A percentile compares a stretch with the other conserved stretches of the same genome.
phyloP scores from a whole-genome alignment of 2,888 invertebrate species.

The Rotaria socialis region DNA sequence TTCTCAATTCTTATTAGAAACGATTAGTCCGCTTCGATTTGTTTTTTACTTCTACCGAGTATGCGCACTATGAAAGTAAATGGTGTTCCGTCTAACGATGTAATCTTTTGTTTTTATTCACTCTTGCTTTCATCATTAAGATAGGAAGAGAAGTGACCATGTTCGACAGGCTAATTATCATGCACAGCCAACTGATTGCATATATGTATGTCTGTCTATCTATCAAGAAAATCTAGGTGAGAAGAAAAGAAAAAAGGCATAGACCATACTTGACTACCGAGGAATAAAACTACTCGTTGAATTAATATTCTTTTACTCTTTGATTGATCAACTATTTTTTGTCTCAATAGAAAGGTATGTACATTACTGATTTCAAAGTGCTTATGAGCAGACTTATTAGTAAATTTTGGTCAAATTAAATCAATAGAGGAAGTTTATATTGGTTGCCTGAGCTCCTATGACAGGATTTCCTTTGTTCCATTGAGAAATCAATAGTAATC shows the following conservation, averaged over 20 bases:
- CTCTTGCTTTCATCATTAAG: no score
- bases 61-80: neutral
- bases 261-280: neutral
- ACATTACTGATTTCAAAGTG: neutral
- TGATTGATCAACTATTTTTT: neutral
- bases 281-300: neutral
- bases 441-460: no score
- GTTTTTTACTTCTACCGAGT: no score
- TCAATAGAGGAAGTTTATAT: no score
- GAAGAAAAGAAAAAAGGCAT: neutral
- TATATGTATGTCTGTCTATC: neutral
- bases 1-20: neutral
- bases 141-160: neutral
- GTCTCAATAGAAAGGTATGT: neutral
- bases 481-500: neutral
- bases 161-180: neutral
- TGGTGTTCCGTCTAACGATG: neutral
- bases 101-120: neutral
- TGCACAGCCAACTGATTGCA: neutral
- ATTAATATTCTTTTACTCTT: neutral
- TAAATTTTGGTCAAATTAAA: no score
- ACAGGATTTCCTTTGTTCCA: neutral
- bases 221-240: neutral
- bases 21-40: no score
- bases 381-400: no score